Conservation (phyloP, 2,888 invertebrate genomes). For the Melinopterus prodromus region DNA sequence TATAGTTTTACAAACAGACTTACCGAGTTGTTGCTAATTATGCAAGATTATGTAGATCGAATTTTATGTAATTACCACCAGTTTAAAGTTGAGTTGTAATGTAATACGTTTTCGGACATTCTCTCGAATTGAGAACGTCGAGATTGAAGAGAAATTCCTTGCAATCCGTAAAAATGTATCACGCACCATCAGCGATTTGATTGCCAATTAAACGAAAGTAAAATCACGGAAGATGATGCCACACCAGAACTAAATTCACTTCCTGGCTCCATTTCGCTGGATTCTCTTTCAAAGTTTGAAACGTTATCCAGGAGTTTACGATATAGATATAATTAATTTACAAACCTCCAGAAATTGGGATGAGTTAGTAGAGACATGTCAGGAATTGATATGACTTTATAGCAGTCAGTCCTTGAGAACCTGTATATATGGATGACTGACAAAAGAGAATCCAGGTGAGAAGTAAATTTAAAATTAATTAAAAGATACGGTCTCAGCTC, state of each 20-base stretch:
- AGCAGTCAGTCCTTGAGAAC: too few species aligned
- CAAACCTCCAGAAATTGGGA: too few species aligned
- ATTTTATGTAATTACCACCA: too few species aligned
- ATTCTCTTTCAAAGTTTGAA: background rate
- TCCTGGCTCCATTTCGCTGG: background rate
- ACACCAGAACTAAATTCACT: background rate
- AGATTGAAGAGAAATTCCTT: background rate
- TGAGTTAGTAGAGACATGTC: too few species aligned
- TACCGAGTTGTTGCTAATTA: background rate
- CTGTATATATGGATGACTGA: too few species aligned
- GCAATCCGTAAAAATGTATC: background rate
- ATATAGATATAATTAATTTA: too few species aligned
- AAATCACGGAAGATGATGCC: background rate
- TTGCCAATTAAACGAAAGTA: background rate
- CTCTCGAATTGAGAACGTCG: background rate
- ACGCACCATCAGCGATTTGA: background rate
- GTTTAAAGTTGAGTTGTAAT: too few species aligned
- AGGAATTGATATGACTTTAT: too few species aligned
- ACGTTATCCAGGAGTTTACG: too few species aligned
- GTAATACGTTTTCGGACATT: background rate
- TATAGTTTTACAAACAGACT: background rate
- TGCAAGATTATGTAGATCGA: background rate
- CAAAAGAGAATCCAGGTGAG: too few species aligned
- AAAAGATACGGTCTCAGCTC: too few species aligned
- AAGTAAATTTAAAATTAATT: too few species aligned